Conservation (phyloP, 2,888 invertebrate species). For the Drosophila kokeensis region DNA sequence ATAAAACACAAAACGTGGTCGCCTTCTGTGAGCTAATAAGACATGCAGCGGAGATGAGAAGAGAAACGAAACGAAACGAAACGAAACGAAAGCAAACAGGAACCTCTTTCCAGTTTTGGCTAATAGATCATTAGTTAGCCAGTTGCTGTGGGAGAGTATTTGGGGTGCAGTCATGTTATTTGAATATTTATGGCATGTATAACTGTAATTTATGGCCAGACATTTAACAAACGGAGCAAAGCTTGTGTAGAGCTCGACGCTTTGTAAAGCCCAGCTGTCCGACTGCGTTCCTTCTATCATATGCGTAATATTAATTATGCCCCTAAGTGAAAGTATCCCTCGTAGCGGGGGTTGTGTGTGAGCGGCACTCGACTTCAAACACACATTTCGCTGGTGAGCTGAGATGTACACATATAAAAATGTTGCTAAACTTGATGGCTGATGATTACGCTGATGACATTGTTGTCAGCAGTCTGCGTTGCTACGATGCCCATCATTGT, state of each 20-base stretch:
- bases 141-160: constrained; percentile 60
- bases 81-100: constrained; percentile 25
- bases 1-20: constrained; percentile 75
- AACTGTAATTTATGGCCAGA: constrained; percentile 82
- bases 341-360: not conserved
- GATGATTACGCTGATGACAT: constrained; percentile 78
- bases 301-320: constrained; percentile 69
- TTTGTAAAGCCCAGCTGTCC: constrained; percentile 22
- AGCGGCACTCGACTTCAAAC: constrained; percentile 34
- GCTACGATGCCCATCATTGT: constrained; percentile 50
- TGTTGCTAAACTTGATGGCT: constrained; percentile 54
- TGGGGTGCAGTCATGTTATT: constrained; percentile 68
- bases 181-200: constrained; percentile 82
- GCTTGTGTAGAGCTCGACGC: constrained; percentile 23
- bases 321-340: constrained; percentile 11
- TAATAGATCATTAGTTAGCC: constrained; percentile 80
- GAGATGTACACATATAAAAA: constrained; percentile 22
- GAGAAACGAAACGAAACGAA: constrained; percentile 1
- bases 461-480: constrained; percentile 56
- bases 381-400: constrained; percentile 32
- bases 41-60: constrained; percentile 59
- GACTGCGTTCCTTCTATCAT: constrained; percentile 28
- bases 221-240: constrained; percentile 76
- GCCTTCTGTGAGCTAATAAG: constrained; percentile 70
- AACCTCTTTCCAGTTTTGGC: constrained; percentile 50